phyloP scores from a whole-genome alignment of 2,113 vertebrate species.

The Indicator indicator region DNA sequence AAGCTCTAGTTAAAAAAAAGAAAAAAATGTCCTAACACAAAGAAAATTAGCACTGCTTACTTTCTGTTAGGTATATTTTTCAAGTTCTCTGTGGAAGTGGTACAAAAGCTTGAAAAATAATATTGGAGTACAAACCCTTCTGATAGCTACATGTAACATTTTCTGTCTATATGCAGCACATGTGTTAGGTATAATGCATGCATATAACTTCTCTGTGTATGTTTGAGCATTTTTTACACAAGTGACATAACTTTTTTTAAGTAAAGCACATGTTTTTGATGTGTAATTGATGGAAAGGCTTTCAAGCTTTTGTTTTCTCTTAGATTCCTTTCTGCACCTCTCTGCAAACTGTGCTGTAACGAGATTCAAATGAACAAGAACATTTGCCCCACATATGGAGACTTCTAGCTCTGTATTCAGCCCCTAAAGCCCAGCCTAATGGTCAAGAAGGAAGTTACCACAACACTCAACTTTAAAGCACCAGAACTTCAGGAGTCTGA shows the following conservation, averaged over 20 bases:
- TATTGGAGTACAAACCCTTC: neutral
- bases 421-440: neutral
- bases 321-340: neutral
- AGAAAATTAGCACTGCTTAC: neutral
- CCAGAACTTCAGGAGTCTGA: neutral
- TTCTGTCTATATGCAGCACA: neutral
- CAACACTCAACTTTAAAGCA: neutral
- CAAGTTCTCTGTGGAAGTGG: neutral
- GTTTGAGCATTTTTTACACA: neutral
- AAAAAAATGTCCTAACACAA: neutral
- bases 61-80: neutral
- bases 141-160: neutral
- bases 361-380: neutral
- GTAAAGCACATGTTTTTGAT: neutral
- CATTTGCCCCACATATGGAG: neutral
- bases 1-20: neutral
- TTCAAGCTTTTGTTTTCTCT: neutral
- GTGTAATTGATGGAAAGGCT: neutral
- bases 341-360: neutral
- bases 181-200: neutral
- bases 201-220: neutral
- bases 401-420: neutral
- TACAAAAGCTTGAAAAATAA: neutral
- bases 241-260: neutral
- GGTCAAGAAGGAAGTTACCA: neutral